These are phyloP conservation scores for Lacanobia oleracea DNA, from an alignment of 2,888 invertebrate species.

Conservation along the genomic window DNA sequence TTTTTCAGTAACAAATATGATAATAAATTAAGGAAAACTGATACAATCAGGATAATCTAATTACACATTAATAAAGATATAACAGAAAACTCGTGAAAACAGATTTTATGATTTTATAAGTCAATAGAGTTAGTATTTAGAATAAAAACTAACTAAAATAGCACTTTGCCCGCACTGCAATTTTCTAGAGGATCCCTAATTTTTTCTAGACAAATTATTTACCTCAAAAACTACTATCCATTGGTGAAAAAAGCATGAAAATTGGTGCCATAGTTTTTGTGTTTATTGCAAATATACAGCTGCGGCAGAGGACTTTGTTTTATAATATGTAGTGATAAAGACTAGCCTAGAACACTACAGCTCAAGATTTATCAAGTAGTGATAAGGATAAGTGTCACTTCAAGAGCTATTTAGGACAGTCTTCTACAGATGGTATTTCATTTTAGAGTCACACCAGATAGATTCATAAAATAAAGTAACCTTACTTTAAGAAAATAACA, in stretches of 20 bases:
- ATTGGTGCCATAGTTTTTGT: too few species aligned
- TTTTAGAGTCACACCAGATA: not conserved
- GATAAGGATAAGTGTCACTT: not conserved
- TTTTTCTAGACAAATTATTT: too few species aligned
- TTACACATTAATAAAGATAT: not conserved
- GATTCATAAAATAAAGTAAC: not conserved
- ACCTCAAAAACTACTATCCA: too few species aligned
- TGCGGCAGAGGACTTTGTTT: too few species aligned
- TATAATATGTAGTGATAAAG: too few species aligned
- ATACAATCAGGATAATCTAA: not conserved
- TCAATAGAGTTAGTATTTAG: not conserved
- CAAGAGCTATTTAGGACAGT: not conserved
- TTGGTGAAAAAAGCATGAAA: too few species aligned
- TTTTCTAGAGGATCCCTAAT: too few species aligned
- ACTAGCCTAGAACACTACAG: not conserved
- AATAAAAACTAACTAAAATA: too few species aligned
- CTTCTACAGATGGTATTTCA: not conserved
- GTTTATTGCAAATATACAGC: too few species aligned
- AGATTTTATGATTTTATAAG: slow-evolving; percentile 1
- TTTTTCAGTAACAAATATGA: too few species aligned
- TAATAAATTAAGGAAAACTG: slow-evolving; percentile 16
- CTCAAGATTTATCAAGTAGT: not conserved
- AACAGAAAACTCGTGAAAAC: not conserved
- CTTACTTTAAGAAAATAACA: not conserved
- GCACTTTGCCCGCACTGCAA: too few species aligned